Percentiles rank a stretch among this genome's conserved stretches.
Conservation (phyloP, 2,888 invertebrate genomes). For the Parascotia fuliginaria region DNA sequence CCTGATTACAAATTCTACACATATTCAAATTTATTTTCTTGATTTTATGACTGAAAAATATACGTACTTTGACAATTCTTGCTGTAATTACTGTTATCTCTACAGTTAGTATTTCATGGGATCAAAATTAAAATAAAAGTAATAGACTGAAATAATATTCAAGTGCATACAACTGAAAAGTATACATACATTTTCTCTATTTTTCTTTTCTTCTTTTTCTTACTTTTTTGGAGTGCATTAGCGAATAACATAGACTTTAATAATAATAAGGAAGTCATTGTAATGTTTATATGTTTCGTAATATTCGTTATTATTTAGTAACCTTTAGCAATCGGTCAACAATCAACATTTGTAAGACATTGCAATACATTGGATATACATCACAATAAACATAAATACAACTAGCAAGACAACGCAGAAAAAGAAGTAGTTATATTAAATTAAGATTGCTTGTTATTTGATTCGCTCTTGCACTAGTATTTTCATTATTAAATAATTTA, state of each 20-base stretch:
- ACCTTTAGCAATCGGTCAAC: background rate
- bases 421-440: too few relatives aligned
- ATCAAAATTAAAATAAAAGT: too few relatives aligned
- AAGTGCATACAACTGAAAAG: background rate
- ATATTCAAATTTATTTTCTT: slow-evolving; percentile 43
- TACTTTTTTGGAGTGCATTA: slow-evolving; percentile 65
- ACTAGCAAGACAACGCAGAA: too few relatives aligned
- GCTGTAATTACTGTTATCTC: too few relatives aligned
- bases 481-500: too few relatives aligned
- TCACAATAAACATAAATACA: too few relatives aligned
- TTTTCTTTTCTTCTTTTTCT: slow-evolving; percentile 63
- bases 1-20: slow-evolving; percentile 71
- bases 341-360: background rate
- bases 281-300: background rate
- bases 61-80: background rate
- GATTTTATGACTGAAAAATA: slow-evolving; percentile 45
- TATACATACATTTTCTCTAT: slow-evolving; percentile 60
- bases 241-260: slow-evolving; percentile 75
- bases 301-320: background rate
- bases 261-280: slow-evolving; percentile 71
- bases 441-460: too few relatives aligned
- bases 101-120: too few relatives aligned
- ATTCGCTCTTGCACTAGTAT: too few relatives aligned
- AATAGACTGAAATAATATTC: background rate
- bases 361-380: too few relatives aligned